Evolutionary conservation across 1,140 invertebrate genomes (phyloP), one percentile per base, ranked within the genome.

Genomic region (Ditylenchus dipsaci): DNA sequence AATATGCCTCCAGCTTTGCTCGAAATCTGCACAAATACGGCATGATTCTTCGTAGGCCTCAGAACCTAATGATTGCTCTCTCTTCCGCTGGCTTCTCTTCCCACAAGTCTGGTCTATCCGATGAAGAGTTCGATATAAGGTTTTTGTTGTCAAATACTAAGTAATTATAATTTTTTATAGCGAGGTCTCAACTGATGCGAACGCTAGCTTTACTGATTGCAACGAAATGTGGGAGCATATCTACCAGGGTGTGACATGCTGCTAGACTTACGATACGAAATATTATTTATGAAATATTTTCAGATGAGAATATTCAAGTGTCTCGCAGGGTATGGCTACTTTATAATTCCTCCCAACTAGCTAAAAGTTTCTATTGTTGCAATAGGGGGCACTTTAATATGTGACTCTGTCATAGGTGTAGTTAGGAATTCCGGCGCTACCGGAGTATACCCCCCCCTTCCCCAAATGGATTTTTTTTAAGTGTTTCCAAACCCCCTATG

Each of bases 211-310:
- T 57, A 38, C 63, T 47, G 53, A 71, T 21, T 19, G 30, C 7
- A 60, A 30, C 21, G 68, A 67, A 17, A 59, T 43, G 21, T 70
- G 68, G 68, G 67, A 71, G 56, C 27, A 38, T 26, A 65, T 70
- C 15, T 70, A 59, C 27, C 26, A 43, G 11, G 63, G 58, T 60
- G 21, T 7, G 0, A 38, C 33, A n/a, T n/a, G n/a, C n/a, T n/a
- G n/a, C 33, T 38, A 5, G 3, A 11, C 33, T 38, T 38, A 11
- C 3, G 11, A 38, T 38, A 11, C 33, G 3, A 11, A 38, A 38
- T 38, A 11, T 38, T 38, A 38, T 38, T 38, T 38, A 11, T 38
- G 11, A 5, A 5, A 11, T 11, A 5, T 38, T 38, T 38, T 3
- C 11, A 38, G 33, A 38, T 38, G 33, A 11, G 3, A 67, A 21